Conservation (phyloP, 1,140 invertebrate species). For the Calephelis virginiensis region DNA sequence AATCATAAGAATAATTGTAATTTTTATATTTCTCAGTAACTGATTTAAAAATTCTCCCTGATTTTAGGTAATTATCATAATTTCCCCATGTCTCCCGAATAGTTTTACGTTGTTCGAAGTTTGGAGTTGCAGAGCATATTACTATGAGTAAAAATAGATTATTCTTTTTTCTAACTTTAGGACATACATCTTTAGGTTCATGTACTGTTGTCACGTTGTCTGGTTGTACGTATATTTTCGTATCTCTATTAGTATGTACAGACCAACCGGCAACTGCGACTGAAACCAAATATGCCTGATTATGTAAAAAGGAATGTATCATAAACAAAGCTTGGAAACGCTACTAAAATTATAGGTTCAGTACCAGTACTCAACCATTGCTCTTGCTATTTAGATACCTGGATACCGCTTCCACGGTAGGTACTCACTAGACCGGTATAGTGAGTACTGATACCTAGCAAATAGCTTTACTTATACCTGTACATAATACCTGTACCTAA, state of each 20-base stretch:
- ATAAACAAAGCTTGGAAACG: no score
- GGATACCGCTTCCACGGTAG: no score
- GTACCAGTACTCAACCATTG: no score
- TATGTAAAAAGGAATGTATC: no score
- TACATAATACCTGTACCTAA: no score
- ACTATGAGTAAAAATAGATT: conserved; percentile 84
- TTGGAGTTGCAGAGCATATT: conserved; percentile 84
- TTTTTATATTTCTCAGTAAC: conserved; percentile 53
- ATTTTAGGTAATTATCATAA: conserved; percentile 77
- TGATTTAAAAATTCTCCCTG: conserved; percentile 44
- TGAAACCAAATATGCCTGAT: conserved; percentile 46
- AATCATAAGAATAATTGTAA: conserved; percentile 61
- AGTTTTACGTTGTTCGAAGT: conserved; percentile 82
- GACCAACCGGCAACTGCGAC: conserved; percentile 85
- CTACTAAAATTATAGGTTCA: no score
- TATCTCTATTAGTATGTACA: conserved; percentile 84
- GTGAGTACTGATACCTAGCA: no score
- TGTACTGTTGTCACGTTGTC: conserved; percentile 84
- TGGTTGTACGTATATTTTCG: conserved; percentile 84
- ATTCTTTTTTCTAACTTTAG: conserved; percentile 51
- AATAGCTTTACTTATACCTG: no score
- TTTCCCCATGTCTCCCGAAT: conserved; percentile 92
- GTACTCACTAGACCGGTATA: no score
- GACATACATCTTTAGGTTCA: conserved; percentile 81
- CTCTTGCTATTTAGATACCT: no score